Percentiles rank a stretch among this genome's conserved stretches.
phyloP scores from a whole-genome alignment of 2,113 vertebrate species.

The Perca schrenkii region DNA sequence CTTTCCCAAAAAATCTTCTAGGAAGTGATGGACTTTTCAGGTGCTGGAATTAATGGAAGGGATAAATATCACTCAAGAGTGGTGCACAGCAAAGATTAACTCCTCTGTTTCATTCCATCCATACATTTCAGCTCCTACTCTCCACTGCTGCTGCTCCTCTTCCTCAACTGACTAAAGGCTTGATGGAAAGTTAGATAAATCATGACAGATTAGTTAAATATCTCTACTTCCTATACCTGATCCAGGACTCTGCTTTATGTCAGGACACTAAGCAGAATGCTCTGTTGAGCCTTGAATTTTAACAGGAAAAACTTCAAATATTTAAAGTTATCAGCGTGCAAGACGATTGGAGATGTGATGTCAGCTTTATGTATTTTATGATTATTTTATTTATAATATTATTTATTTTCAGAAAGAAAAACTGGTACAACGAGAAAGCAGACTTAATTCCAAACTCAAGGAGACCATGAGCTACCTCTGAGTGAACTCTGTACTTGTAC shows the following conservation, averaged over 20 bases:
- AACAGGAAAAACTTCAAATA: not conserved
- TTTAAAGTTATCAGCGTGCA: not conserved
- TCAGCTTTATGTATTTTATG: not conserved
- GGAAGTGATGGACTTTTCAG: slow-evolving; percentile 81
- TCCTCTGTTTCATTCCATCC: slow-evolving; percentile 48
- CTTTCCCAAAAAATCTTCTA: slow-evolving; percentile 75
- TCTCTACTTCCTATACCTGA: slow-evolving; percentile 16
- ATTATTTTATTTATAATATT: too few relatives aligned
- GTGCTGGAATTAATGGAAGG: slow-evolving; percentile 57
- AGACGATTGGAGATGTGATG: not conserved
- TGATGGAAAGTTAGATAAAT: slow-evolving; percentile 49
- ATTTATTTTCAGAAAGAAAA: too few relatives aligned
- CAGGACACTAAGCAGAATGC: slow-evolving; percentile 14
- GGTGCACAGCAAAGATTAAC: slow-evolving; percentile 33
- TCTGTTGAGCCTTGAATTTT: not conserved
- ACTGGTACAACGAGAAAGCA: too few relatives aligned
- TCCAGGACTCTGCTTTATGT: slow-evolving; percentile 15
- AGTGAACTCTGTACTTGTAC: slow-evolving; percentile 8
- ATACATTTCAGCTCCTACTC: slow-evolving; percentile 43
- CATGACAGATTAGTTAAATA: slow-evolving; percentile 39
- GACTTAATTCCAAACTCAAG: not conserved
- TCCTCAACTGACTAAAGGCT: not conserved
- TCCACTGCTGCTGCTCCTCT: slow-evolving; percentile 1
- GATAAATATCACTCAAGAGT: slow-evolving; percentile 66
- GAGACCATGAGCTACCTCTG: not conserved